Conservation (phyloP, 1,140 invertebrate genomes). For the Subanguina moxae region DNA sequence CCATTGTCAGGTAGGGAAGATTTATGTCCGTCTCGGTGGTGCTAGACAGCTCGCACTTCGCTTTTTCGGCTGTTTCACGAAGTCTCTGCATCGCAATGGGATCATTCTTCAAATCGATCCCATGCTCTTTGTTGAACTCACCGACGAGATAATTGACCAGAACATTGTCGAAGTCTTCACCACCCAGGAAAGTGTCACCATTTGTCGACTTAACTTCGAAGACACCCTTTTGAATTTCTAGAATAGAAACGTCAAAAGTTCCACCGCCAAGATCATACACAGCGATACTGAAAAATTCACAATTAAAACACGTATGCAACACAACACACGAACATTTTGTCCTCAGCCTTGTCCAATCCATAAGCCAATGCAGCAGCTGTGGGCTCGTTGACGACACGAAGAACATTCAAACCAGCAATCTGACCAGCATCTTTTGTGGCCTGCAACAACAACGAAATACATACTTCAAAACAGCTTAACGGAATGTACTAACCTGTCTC, state of each 20-base stretch:
- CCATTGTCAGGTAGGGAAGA: conserved; percentile 86
- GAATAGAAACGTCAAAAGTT: conserved; percentile 92
- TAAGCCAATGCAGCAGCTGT: conserved; percentile 81
- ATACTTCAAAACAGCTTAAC: too few relatives aligned
- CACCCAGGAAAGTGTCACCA: conserved; percentile 87
- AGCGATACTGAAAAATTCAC: conserved; percentile 64
- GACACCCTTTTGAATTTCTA: conserved; percentile 79
- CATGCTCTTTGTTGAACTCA: conserved; percentile 93
- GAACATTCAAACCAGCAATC: conserved; percentile 66
- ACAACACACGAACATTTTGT: neutral
- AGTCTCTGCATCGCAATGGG: conserved; percentile 84
- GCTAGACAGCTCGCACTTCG: conserved; percentile 87
- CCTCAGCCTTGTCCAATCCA: conserved; percentile 84
- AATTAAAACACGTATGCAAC: too few relatives aligned
- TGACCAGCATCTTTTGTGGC: conserved; percentile 73
- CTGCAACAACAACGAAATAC: conserved; percentile 55
- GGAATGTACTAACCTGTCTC: conserved; percentile 68
- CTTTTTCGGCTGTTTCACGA: conserved; percentile 85
- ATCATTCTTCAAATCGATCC: conserved; percentile 76
- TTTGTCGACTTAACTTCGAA: conserved; percentile 90
- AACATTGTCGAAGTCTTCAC: conserved; percentile 93
- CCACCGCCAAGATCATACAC: conserved; percentile 91
- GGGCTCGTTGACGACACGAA: conserved; percentile 74
- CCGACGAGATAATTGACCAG: conserved; percentile 92
- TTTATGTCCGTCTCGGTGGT: conserved; percentile 94